phyloP scores from a whole-genome alignment of 2,888 invertebrate genomes.

The Parnassius mnemosyne region DNA sequence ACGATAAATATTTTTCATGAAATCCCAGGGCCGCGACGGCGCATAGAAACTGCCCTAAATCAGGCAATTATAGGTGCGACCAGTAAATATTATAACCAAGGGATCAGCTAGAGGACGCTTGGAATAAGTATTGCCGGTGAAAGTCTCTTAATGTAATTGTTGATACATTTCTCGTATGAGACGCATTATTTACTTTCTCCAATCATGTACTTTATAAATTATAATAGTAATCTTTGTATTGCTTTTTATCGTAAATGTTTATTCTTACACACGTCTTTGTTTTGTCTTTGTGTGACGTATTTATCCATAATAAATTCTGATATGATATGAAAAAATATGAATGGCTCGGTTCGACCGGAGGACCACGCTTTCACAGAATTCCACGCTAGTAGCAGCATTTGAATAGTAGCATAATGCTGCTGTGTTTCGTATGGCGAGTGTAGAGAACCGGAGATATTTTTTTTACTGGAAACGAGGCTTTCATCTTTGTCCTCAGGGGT shows the following conservation, averaged over 20 bases:
- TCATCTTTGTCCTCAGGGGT: no score
- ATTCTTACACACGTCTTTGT: not conserved
- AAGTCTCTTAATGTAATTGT: conserved; percentile 21
- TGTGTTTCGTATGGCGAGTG: no score
- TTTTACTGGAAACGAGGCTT: no score
- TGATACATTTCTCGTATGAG: not conserved
- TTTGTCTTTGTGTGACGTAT: not conserved
- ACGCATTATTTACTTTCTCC: conserved; percentile 1
- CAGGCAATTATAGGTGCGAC: conserved; percentile 77
- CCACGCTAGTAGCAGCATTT: no score
- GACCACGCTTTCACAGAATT: no score
- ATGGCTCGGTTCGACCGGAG: no score
- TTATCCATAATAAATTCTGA: no score
- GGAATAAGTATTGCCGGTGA: conserved; percentile 34
- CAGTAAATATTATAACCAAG: conserved; percentile 71
- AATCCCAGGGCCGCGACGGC: conserved; percentile 61
- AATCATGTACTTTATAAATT: not conserved
- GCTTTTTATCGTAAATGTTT: conserved; percentile 2
- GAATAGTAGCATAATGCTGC: no score
- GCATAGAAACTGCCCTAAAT: conserved; percentile 78
- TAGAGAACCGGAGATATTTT: no score
- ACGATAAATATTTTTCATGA: conserved; percentile 78
- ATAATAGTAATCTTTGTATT: not conserved
- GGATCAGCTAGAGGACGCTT: conserved; percentile 50
- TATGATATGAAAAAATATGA: no score